These are phyloP conservation scores for Perccottus glenii DNA, from an alignment of 2,113 vertebrate genomes.

Conservation along the genomic window DNA sequence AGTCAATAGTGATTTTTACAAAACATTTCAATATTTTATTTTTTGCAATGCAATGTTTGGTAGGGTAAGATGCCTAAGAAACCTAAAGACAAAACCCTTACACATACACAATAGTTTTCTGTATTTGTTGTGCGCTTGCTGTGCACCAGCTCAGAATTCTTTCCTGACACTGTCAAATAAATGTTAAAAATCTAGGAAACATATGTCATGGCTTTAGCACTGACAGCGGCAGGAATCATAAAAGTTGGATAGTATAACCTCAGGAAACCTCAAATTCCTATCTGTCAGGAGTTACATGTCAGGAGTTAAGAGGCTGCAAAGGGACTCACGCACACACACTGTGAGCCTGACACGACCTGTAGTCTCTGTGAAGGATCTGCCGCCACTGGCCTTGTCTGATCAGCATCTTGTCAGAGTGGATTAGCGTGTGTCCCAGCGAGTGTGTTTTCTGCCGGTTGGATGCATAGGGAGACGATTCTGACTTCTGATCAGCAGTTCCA, in stretches of 20 bases:
- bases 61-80: too few species aligned
- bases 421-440: conserved; percentile 19
- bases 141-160: not conserved
- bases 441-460: not conserved
- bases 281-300: conserved; percentile 37
- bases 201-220: conserved; percentile 1
- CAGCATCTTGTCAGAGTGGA: conserved; percentile 43
- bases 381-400: conserved; percentile 28
- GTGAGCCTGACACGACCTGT: conserved; percentile 39
- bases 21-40: too few species aligned
- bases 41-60: too few species aligned
- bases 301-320: conserved; percentile 32
- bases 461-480: not conserved
- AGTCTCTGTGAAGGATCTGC: conserved; percentile 28
- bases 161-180: conserved; percentile 14
- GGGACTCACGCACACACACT: conserved; percentile 3
- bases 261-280: conserved; percentile 4
- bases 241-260: not conserved
- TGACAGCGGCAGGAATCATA: conserved; percentile 14
- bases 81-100: too few species aligned
- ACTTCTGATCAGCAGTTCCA: not conserved
- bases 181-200: not conserved
- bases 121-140: not conserved
- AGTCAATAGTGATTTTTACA: too few species aligned
- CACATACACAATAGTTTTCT: not conserved